These are phyloP conservation scores for Clunio marinus DNA, from an alignment of 2,888 invertebrate genomes.

Conservation along the genomic window DNA sequence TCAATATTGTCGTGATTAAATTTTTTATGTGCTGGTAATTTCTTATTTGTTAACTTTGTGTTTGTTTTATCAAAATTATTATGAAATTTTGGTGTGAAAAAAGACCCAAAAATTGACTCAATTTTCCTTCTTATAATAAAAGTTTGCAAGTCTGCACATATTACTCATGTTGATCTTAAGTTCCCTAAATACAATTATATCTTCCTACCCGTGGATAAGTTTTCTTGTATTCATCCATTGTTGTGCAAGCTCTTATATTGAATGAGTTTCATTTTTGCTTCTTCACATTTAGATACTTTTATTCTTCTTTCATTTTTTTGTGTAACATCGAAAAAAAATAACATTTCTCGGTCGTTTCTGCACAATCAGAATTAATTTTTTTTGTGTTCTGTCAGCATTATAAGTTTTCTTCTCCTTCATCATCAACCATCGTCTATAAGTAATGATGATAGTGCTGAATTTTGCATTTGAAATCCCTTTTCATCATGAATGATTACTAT, in stretches of 20 bases:
- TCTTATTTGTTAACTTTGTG: too few species aligned
- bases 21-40: too few species aligned
- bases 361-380: conserved; percentile 3
- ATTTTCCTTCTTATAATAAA: too few species aligned
- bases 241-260: not conserved
- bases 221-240: not conserved
- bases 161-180: too few species aligned
- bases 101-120: too few species aligned
- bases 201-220: not conserved
- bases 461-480: not conserved
- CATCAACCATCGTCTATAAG: not conserved
- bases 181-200: not conserved
- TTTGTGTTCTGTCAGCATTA: conserved; percentile 2
- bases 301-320: too few species aligned
- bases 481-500: not conserved
- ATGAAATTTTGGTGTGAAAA: too few species aligned
- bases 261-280: not conserved
- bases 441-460: conserved; percentile 10
- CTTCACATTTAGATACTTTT: too few species aligned
- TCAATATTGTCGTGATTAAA: too few species aligned
- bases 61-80: too few species aligned
- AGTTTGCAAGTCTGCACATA: too few species aligned
- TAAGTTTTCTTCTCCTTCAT: not conserved
- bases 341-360: not conserved
- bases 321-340: not conserved